These are phyloP conservation scores for Scolopax mira DNA, from an alignment of 2,113 vertebrate genomes.

Conservation along the genomic window DNA sequence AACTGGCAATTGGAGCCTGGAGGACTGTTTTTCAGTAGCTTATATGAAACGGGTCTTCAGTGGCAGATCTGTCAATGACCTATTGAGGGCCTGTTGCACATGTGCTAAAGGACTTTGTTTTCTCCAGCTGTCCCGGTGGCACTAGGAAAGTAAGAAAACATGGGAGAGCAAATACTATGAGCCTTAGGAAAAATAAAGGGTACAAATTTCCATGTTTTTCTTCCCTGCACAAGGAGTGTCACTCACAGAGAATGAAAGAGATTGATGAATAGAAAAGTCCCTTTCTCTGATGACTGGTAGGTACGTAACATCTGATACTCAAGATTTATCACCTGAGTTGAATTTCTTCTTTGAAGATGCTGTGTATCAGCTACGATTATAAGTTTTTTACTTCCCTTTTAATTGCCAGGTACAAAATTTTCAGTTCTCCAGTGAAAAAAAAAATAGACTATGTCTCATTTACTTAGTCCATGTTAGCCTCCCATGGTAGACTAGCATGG, in stretches of 20 bases:
- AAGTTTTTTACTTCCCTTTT: neutral
- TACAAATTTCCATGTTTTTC: neutral
- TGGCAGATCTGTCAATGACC: neutral
- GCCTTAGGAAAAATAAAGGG: neutral
- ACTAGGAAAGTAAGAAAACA: neutral
- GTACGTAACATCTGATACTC: neutral
- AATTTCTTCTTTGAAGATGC: neutral
- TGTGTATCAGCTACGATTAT: neutral
- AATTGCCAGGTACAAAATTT: neutral
- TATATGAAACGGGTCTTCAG: neutral
- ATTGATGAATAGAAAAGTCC: neutral
- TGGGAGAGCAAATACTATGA: neutral
- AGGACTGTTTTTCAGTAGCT: neutral
- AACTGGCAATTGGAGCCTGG: neutral
- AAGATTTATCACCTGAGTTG: neutral
- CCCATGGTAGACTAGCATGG: neutral
- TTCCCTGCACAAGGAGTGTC: neutral
- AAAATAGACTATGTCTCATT: neutral
- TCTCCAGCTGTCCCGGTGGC: neutral
- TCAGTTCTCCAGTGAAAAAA: neutral
- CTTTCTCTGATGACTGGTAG: neutral
- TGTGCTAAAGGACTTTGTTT: neutral
- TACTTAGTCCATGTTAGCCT: neutral
- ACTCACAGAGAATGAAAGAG: neutral
- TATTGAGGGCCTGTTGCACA: neutral